Percentiles rank a stretch among this genome's conserved stretches.
phyloP scores from a whole-genome alignment of 1,140 invertebrate genomes.

The Drosophila tani region DNA sequence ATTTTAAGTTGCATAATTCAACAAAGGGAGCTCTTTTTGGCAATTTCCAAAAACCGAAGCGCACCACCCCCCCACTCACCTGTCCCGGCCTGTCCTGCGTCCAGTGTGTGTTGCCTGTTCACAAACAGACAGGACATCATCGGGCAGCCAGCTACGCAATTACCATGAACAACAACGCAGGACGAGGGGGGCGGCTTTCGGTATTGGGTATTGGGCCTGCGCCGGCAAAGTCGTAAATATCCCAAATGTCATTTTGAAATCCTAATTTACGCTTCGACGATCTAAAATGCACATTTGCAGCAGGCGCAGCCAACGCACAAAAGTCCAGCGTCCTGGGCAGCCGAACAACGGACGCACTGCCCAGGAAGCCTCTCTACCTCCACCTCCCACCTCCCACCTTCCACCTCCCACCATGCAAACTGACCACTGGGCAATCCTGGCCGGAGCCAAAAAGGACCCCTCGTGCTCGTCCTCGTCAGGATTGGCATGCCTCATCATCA shows the following conservation, averaged over 20 bases:
- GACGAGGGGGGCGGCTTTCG: neutral
- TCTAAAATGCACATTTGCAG: constrained; percentile 83
- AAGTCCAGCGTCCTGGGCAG: constrained; percentile 44
- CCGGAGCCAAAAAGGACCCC: constrained; percentile 21
- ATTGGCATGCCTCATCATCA: constrained; percentile 83
- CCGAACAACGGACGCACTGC: constrained; percentile 63
- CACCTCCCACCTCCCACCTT: neutral
- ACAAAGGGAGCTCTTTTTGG: constrained; percentile 67
- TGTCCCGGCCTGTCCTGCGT: constrained; percentile 26
- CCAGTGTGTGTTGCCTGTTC: constrained; percentile 16
- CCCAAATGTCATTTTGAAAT: constrained; percentile 85
- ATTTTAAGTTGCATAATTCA: constrained; percentile 83
- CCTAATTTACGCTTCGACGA: constrained; percentile 85
- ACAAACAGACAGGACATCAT: constrained; percentile 60
- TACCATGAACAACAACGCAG: constrained; percentile 78
- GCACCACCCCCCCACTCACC: neutral
- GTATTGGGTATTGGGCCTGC: constrained; percentile 29
- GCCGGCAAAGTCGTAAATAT: constrained; percentile 84
- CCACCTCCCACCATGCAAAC: neutral
- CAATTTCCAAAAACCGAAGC: constrained; percentile 38
- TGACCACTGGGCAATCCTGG: constrained; percentile 52
- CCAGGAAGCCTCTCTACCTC: neutral
- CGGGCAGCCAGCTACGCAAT: constrained; percentile 68
- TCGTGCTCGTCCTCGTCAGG: constrained; percentile 59
- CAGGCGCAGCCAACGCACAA: constrained; percentile 61